Base-by-base conservation (phyloP, 2,113 vertebrate genomes). In the Kobus ellipsiprymnus region DNA sequence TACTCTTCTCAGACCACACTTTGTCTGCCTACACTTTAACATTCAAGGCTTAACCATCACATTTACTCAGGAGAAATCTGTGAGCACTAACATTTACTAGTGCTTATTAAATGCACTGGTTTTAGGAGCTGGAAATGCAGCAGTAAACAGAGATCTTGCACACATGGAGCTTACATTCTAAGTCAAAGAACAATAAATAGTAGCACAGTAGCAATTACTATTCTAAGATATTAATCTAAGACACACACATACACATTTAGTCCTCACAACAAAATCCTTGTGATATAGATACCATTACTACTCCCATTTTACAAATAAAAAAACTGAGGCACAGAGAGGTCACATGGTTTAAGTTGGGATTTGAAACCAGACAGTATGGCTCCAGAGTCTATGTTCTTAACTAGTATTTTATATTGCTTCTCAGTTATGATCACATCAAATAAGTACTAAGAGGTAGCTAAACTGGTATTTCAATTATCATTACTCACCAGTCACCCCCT, bases 181-280 rank as follows among this genome's bases (percentile, higher is more conserved):
- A 93, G 83, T 85, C 82, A 94, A 71, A 91, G 77, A 96, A 97
- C 95, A 95, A 91, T 48, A 94, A 92, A 27, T n/a, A 95, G 84
- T 48, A 89, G 33, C 33, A 94, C 10, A 95, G 80, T 19, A 87
- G 15, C 59, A 92, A 52, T 82, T 86, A 82, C 33, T 86, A 2
- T 90, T 92, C 25, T 95, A 96, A 97, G 10, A 23, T 95, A 91
- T 55, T 59, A 59, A 52, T 86, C 59, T 91, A 94, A 94, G 54
- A 83, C 36, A 60, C 5, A 86, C 52, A 60, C 6, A 83, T 7
- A 84, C 30, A 96, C 14, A 92, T 89, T 78, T 82, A 89, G 30
- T 95, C 48, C 57, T 93, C 80, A 90, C 14, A 92, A 97, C 96
- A 95, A 96, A 95, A 52, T 60, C n/a, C 87, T 87, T 87, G 40